Evolutionary conservation across 2,797 vertebrate genomes (phyloP).

Genomic region (Meda fulgida): DNA sequence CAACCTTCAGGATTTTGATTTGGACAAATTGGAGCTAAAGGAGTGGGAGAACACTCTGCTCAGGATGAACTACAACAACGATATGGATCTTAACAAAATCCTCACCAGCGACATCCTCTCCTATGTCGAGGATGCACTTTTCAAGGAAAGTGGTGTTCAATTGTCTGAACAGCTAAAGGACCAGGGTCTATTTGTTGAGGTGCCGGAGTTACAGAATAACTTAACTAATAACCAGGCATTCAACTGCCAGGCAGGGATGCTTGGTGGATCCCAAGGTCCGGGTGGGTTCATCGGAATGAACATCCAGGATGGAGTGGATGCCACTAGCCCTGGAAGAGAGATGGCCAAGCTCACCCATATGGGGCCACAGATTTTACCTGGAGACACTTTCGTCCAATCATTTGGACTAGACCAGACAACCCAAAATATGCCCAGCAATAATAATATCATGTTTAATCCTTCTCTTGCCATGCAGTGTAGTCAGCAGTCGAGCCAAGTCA

Average conservation of each 20-base stretch:
- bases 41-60: constrained; percentile 79
- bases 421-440: constrained; percentile 6
- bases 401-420: constrained; percentile 24
- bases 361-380: constrained; percentile 57
- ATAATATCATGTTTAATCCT: constrained; percentile 54
- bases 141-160: constrained; percentile 62
- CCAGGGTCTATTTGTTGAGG: constrained; percentile 38
- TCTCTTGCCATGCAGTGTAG: constrained; percentile 34
- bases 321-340: constrained; percentile 17
- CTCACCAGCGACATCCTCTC: constrained; percentile 69
- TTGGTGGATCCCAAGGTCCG: constrained; percentile 24
- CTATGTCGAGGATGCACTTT: constrained; percentile 74
- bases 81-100: constrained; percentile 65
- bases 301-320: constrained; percentile 37
- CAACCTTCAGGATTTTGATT: constrained; percentile 63
- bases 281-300: constrained; percentile 55
- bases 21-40: constrained; percentile 68
- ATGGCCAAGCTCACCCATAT: constrained; percentile 69
- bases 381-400: constrained; percentile 44
- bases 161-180: constrained; percentile 52
- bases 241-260: constrained; percentile 43
- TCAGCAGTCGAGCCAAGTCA: constrained; percentile 59
- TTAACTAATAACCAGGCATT: constrained; percentile 59
- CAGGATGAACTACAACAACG: constrained; percentile 64
- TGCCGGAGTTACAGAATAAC: constrained; percentile 54